Evolutionary conservation across 2,888 invertebrate genomes (phyloP).

Genomic region (Mythimna lalbum): DNA sequence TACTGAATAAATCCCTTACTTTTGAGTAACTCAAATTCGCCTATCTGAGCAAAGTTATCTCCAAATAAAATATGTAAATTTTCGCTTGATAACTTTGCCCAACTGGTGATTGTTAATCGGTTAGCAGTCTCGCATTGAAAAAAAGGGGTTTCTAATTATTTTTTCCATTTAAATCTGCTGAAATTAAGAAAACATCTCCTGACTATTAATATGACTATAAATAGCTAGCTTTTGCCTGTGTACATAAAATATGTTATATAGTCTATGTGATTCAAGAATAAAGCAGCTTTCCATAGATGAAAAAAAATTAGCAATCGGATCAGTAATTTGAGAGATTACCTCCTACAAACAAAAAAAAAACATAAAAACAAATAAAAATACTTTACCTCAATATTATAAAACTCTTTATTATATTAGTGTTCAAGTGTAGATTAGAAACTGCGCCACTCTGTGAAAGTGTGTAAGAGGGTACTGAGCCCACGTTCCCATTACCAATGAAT

Average conservation of each 20-base stretch:
- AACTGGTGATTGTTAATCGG: background rate
- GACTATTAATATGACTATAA: background rate
- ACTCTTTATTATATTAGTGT: no score
- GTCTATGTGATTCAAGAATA: no score
- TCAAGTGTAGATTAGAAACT: background rate
- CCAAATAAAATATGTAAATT: background rate
- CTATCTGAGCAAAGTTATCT: background rate
- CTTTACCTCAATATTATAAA: no score
- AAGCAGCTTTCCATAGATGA: no score
- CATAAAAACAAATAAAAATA: no score
- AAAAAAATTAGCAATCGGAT: no score
- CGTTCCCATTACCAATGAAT: constrained; percentile 8
- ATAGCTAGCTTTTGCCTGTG: no score
- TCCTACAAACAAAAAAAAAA: no score
- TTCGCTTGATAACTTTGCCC: background rate
- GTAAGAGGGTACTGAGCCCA: background rate
- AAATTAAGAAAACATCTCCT: background rate
- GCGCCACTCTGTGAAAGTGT: background rate
- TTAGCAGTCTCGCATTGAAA: background rate
- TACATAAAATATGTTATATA: no score
- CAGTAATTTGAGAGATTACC: no score
- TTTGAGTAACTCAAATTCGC: background rate
- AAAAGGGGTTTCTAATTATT: no score
- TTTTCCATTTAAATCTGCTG: background rate
- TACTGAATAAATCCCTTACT: background rate